Base-by-base conservation (phyloP, 2,113 vertebrate genomes). In the Rhea pennata region DNA sequence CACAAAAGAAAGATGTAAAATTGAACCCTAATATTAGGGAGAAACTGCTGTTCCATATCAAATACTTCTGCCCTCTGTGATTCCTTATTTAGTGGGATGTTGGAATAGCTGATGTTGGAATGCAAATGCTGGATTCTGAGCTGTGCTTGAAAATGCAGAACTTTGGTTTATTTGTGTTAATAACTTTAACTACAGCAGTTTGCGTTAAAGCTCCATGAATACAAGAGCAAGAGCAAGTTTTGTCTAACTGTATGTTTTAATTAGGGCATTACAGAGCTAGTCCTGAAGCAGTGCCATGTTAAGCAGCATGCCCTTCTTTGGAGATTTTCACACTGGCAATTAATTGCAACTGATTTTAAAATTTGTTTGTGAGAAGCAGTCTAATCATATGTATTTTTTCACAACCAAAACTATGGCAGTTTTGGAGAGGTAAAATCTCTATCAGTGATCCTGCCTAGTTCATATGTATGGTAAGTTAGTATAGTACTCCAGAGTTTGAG, bases 181-280 rank as follows among this genome's bases (percentile, higher is more conserved):
- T 85, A 79, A 33, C 65, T 77, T 71, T 23, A 42, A 39, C 42
- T 78, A 39, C 92, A 84, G 48, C 12, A 4, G 59, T 86, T 88
- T 86, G 36, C 65, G 54, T 73, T 88, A 80, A 77, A 73, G 69
- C 69, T 89, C 54, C 46, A 19, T 64, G 81, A 92, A 71, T 77
- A 80, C 50, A 70, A 26, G 53, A 72, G 67, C 44, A 69, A 67
- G 65, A 65, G 65, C 65, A 74, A 74, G 23, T 64, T 77, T 95
- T 91, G 69, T 71, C 12, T 4, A 26, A 0, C 3, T 3, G 2
- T 4, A 0, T 59, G 9, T 88, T 90, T 81, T 81, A 46, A 12
- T 71, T 27, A 69, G 46, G 59, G 6, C 44, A 8, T 51, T 59
- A 40, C 21, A 59, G 31, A 48, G 6, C 58, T 81, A 56, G 20